Percentiles rank a stretch among this genome's conserved stretches.
Evolutionary conservation across 2,797 vertebrate species (phyloP).

Genomic region (Zalophus californianus): DNA sequence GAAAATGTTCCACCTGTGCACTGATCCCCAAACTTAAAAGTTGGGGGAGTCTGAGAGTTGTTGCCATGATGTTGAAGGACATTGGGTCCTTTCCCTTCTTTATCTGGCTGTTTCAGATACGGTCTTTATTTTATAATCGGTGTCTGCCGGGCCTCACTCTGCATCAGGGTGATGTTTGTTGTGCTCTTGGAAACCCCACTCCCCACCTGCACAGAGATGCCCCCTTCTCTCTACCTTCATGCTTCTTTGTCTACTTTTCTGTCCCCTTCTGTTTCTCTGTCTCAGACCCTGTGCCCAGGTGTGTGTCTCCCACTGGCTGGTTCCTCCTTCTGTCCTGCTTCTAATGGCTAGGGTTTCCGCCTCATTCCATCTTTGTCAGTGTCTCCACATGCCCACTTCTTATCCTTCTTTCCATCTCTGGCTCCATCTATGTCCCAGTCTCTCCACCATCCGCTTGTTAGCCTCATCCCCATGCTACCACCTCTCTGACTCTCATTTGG

Average conservation of each 20-base stretch:
- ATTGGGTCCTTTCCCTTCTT: rapidly evolving
- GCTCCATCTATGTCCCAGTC: rapidly evolving
- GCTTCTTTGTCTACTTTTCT: not conserved
- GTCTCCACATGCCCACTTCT: rapidly evolving
- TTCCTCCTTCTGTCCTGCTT: too few species aligned
- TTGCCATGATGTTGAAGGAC: not conserved
- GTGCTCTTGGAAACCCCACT: rapidly evolving
- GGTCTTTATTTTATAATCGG: not conserved
- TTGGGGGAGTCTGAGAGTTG: not conserved
- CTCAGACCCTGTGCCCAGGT: not conserved
- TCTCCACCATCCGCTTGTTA: not conserved
- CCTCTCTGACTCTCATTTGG: not conserved
- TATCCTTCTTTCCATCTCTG: not conserved
- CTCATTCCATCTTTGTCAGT: not conserved
- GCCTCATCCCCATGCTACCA: not conserved
- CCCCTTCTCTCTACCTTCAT: too few species aligned
- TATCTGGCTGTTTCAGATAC: not conserved
- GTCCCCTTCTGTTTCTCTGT: not conserved
- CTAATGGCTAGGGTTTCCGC: not conserved
- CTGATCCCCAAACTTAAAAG: not conserved
- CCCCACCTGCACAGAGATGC: rapidly evolving
- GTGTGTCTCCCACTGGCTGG: not conserved
- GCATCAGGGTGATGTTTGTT: too few species aligned
- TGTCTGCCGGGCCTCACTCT: rapidly evolving
- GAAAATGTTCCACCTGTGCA: too few species aligned